phyloP scores from a whole-genome alignment of 2,113 vertebrate species.

The Pyxicephalus adspersus region DNA sequence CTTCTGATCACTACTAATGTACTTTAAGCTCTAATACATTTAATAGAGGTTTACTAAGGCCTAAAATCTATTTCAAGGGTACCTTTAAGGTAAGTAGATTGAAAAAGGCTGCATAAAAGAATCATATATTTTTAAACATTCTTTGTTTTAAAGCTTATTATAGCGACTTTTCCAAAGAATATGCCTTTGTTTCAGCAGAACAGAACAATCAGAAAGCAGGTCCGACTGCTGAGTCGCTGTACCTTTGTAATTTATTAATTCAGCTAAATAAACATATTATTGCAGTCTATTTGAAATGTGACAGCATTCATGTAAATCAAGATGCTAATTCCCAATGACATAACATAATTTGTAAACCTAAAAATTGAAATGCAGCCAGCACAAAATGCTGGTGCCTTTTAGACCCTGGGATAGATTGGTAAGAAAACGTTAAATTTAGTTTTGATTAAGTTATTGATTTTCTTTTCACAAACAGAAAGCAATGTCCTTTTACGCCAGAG shows the following conservation, averaged over 20 bases:
- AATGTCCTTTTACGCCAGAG: slow-evolving; percentile 40
- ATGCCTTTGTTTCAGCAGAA: background rate
- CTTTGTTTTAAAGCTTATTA: background rate
- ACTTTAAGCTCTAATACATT: too few species aligned
- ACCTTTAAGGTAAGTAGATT: background rate
- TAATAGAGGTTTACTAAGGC: background rate
- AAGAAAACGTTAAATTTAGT: slow-evolving; percentile 49
- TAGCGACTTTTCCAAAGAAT: too few species aligned
- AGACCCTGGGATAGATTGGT: background rate
- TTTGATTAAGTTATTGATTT: slow-evolving; percentile 55
- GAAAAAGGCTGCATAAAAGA: background rate
- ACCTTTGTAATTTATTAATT: background rate
- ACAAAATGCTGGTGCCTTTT: slow-evolving; percentile 7
- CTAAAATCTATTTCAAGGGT: background rate
- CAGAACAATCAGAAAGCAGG: background rate
- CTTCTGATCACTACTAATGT: too few species aligned
- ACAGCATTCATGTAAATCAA: slow-evolving; percentile 32
- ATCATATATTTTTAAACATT: background rate
- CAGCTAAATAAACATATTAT: background rate
- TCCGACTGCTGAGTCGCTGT: background rate
- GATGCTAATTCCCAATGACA: slow-evolving; percentile 11
- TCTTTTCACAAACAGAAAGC: slow-evolving; percentile 45
- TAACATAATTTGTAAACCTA: slow-evolving; percentile 20
- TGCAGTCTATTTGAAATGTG: background rate
- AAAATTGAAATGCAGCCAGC: background rate